Base-by-base conservation (phyloP, 2,888 invertebrate species). In the Mesorhabditis sp. region DNA sequence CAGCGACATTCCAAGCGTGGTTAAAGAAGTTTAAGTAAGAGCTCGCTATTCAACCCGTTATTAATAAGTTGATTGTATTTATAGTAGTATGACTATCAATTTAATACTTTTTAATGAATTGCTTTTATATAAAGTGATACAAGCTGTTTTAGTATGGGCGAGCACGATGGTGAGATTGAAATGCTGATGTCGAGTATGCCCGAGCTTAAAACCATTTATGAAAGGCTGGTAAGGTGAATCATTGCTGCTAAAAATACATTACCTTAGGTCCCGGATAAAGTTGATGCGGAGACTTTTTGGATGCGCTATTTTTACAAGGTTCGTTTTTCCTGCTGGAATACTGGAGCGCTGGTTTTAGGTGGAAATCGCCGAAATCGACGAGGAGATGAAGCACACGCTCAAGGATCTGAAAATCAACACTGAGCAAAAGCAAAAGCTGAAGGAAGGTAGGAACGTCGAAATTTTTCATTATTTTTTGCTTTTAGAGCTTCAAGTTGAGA, bases 271-370 rank as follows among this genome's bases (percentile, higher is more conserved):
- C 89, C 89, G 10, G 79, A 86, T 7, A 79, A 85, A 50, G 85
- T 92, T 15, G 89, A 91, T 2, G 91, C 92, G 81, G 89, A 90
- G 41, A 89, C 91, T 73, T 93, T 93, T 87, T 93, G 93, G 93
- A 90, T 91, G 85, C 89, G 92, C 66, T 93, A 92, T 86, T 89
- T 92, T 82, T 93, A 92, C 88, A 91, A 91, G 83, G 91, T 77
- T 45, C 28, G 28, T 28, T 28, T 28, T 28, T 28, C 28, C 28
- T 28, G 28, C 28, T 28, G 28, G 28, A 28, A 28, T 1, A 28
- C 28, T 28, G 28, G 28, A 28, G 28, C 28, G 28, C 28, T 28
- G 28, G 28, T 28, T 28, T 28, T 28, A 28, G 28, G 28, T 28
- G 28, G 75, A 77, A 45, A 64, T 80, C 28, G 79, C 81, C 45